Conservation (phyloP, 2,113 vertebrate genomes). For the Lasiurus cinereus region DNA sequence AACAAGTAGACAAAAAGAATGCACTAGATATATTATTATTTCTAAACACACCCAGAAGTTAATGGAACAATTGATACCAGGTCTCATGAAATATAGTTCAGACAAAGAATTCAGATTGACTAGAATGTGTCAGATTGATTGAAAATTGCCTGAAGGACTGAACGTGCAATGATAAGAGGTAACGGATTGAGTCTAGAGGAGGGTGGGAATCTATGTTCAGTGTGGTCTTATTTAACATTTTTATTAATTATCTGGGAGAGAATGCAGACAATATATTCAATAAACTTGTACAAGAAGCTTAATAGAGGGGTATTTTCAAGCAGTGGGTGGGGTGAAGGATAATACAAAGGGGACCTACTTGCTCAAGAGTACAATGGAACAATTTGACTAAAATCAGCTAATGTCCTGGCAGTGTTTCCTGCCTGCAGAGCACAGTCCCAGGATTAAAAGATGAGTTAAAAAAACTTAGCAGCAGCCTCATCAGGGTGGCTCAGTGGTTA, state of each 20-base stretch:
- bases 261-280: constrained; percentile 23
- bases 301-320: constrained; percentile 32
- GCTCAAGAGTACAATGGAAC: neutral
- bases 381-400: neutral
- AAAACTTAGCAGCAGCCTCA: neutral
- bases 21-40: constrained; percentile 58
- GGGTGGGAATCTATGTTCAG: neutral
- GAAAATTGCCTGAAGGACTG: constrained; percentile 73
- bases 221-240: constrained; percentile 33
- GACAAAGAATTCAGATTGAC: constrained; percentile 77
- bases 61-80: constrained; percentile 61
- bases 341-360: neutral
- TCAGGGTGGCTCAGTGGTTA: no score
- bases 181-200: neutral
- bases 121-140: constrained; percentile 79
- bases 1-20: constrained; percentile 51
- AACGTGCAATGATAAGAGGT: constrained; percentile 62
- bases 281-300: constrained; percentile 2
- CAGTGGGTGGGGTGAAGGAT: neutral
- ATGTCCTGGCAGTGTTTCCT: neutral
- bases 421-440: neutral
- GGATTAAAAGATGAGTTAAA: neutral
- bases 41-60: constrained; percentile 65
- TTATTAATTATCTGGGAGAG: constrained; percentile 61
- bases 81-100: constrained; percentile 62